phyloP scores from a whole-genome alignment of 1,140 invertebrate genomes.

The Colletes gigas region DNA sequence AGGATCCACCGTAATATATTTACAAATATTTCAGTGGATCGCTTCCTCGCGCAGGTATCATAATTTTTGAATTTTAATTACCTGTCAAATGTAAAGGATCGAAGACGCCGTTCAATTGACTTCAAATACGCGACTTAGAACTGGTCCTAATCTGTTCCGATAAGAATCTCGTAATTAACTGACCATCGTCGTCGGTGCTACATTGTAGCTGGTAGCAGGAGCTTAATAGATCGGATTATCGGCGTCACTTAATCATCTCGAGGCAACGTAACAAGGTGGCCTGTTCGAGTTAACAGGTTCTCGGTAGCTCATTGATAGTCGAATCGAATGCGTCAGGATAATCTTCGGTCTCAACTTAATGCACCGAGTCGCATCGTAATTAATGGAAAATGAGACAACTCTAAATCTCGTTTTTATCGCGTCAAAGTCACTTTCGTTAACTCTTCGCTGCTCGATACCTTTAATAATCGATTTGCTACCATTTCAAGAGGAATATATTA shows the following conservation, averaged over 20 bases:
- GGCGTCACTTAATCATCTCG: slow-evolving; percentile 51
- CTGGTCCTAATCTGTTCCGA: background rate
- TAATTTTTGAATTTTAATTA: background rate
- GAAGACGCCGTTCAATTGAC: background rate
- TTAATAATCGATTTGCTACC: no score
- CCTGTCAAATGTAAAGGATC: background rate
- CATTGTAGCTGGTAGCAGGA: slow-evolving; percentile 52
- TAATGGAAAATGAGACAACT: background rate
- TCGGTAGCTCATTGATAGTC: slow-evolving; percentile 33
- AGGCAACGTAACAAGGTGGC: slow-evolving; percentile 16
- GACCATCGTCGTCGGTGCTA: slow-evolving; percentile 13
- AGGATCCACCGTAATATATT: no score
- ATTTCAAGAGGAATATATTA: no score
- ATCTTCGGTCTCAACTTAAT: slow-evolving; percentile 15
- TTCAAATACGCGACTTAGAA: background rate
- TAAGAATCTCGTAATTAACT: slow-evolving; percentile 19
- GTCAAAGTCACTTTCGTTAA: no score
- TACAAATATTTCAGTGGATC: background rate
- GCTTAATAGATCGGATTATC: slow-evolving; percentile 65
- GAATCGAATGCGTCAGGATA: slow-evolving; percentile 17
- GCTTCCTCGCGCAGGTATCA: background rate
- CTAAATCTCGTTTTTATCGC: no score
- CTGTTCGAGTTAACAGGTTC: slow-evolving; percentile 21
- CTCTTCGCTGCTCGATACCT: no score
- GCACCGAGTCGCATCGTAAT: background rate